Percentiles rank a stretch among this genome's conserved stretches.
Conservation (phyloP, 1,140 invertebrate species). For the Muscidifurax raptorellus region DNA sequence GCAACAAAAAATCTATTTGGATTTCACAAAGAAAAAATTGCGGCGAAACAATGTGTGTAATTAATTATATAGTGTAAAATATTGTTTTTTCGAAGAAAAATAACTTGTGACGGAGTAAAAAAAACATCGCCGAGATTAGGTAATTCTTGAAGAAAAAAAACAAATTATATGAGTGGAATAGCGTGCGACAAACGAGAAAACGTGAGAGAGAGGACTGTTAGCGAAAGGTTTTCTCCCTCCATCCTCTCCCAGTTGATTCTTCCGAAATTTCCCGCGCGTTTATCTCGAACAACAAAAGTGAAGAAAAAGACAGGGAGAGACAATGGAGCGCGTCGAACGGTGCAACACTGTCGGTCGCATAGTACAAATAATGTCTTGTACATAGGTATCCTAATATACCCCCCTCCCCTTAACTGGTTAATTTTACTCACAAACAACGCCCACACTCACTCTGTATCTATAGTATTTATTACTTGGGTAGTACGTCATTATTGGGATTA, state of each 20-base stretch:
- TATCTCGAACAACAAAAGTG: slow-evolving; percentile 43
- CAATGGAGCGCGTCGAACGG: slow-evolving; percentile 67
- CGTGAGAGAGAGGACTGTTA: slow-evolving; percentile 39
- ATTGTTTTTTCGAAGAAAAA: slow-evolving; percentile 67
- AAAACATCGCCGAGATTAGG: slow-evolving; percentile 70
- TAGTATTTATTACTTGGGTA: slow-evolving; percentile 78
- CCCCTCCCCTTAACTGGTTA: slow-evolving; percentile 68
- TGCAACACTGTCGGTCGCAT: slow-evolving; percentile 72
- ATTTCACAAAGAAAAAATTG: slow-evolving; percentile 56
- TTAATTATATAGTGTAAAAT: slow-evolving; percentile 72
- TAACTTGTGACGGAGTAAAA: slow-evolving; percentile 67
- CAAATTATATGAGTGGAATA: slow-evolving; percentile 52
- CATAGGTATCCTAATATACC: slow-evolving; percentile 68
- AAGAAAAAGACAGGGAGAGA: slow-evolving; percentile 61
- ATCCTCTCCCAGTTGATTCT: slow-evolving; percentile 6
- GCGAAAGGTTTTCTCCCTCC: slow-evolving; percentile 34
- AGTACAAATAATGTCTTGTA: slow-evolving; percentile 76
- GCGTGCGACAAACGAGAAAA: slow-evolving; percentile 54
- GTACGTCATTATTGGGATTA: slow-evolving; percentile 76
- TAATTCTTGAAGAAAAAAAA: slow-evolving; percentile 61
- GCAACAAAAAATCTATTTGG: slow-evolving; percentile 63
- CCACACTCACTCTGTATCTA: slow-evolving; percentile 75
- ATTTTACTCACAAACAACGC: slow-evolving; percentile 70
- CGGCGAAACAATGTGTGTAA: slow-evolving; percentile 58
- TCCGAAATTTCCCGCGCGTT: slow-evolving; percentile 9